A percentile compares a stretch with the other conserved stretches of the same genome.
phyloP scores from a whole-genome alignment of 1,140 invertebrate genomes.

The Metopolophium dirhodum region DNA sequence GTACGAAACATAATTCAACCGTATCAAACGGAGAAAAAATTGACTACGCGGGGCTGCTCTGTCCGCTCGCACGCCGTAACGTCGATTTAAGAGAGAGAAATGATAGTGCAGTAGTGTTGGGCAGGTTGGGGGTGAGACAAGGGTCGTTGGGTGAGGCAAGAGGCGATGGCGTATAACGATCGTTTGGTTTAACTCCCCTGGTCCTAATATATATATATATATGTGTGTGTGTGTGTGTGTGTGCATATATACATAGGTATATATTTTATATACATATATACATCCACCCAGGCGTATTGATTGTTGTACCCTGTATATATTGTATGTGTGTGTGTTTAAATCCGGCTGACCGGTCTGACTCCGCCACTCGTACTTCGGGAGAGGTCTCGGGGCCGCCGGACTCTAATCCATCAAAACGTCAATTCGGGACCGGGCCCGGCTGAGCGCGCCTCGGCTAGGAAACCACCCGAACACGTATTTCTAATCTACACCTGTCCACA shows the following conservation, averaged over 20 bases:
- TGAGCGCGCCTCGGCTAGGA: background rate
- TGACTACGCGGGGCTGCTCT: background rate
- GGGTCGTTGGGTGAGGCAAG: background rate
- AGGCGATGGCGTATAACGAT: constrained; percentile 23
- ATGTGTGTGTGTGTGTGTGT: background rate
- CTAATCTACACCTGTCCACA: constrained; percentile 45
- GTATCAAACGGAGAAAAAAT: constrained; percentile 42
- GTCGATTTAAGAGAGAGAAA: constrained; percentile 34
- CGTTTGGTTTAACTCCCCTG: constrained; percentile 16
- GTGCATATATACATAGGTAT: background rate
- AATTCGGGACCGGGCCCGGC: background rate
- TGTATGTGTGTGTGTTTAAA: background rate
- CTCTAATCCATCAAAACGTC: constrained; percentile 51
- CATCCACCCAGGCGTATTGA: background rate
- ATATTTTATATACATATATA: background rate
- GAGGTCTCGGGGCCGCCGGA: background rate
- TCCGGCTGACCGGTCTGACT: background rate
- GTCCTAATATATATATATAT: background rate
- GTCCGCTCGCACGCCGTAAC: background rate
- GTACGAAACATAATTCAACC: constrained; percentile 48
- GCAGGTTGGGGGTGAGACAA: background rate
- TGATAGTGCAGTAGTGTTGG: background rate
- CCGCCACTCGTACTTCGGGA: background rate
- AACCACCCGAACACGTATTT: constrained; percentile 23
- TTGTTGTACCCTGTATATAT: constrained; percentile 28